Evolutionary conservation across 2,113 vertebrate genomes (phyloP), one percentile per base, ranked within the genome.

Genomic region (Aldabrachelys gigantea): DNA sequence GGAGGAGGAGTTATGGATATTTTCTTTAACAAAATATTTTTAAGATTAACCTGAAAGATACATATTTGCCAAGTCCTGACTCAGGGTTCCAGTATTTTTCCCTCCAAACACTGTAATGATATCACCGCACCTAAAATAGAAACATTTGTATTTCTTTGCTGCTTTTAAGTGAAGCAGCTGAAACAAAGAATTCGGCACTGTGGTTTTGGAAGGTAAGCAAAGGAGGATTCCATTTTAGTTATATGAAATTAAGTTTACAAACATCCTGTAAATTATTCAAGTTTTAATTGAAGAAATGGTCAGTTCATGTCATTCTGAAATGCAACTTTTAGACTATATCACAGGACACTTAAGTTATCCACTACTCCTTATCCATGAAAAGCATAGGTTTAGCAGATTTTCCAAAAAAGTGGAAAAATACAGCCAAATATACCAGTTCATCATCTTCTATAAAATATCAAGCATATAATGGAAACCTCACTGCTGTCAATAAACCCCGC

Each of bases 211-310:
- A 96, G 88, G 24, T 81, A 91, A 94, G 82, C 76, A 95, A 84
- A 95, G 85, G 50, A 96, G 85, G 89, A 96, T 92, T 88, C 94
- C 91, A 89, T 93, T 93, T 94, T 59, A 93, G 80, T 62, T 88
- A 24, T 47, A 27, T 8, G n/a, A 44, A 76, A 47, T 76, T 91
- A 93, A 91, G 89, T 94, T 95, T n/a, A 47, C 25, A 76, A 76
- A 93, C 79, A 91, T 31, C 27, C 54, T 38, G 31, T 89, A 93
- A 96, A 90, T 79, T 54, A 96, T 93, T 96, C 82, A 88, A 65
- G 57, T 69, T 69, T 69, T 65, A 65, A 35, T 22, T 69, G 35
- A 69, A 69, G 65, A 69, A 69, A 69, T 38, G 8, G 35, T 69
- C 65, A 69, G 65, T 69, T 69, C 35, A 19, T 69, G 65, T 69